phyloP scores from a whole-genome alignment of 2,797 vertebrate genomes.

The Paedocypris micromegethes region DNA sequence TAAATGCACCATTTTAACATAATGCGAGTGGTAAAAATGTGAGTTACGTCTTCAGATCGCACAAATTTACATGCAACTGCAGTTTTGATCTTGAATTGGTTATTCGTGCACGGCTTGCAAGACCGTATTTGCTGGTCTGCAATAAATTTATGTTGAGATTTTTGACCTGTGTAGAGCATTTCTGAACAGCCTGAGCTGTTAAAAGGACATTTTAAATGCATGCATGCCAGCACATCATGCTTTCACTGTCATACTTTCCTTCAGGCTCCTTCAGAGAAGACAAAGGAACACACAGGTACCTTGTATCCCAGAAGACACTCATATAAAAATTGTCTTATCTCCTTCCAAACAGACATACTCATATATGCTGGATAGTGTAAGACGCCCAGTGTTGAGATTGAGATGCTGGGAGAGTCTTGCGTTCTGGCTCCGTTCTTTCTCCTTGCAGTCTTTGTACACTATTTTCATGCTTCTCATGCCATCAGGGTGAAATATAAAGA shows the following conservation, averaged over 20 bases:
- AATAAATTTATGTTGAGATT: too few species aligned
- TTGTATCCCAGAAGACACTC: not conserved
- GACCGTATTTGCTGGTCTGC: too few species aligned
- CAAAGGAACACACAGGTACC: constrained; percentile 1
- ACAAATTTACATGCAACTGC: too few species aligned
- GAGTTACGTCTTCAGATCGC: too few species aligned
- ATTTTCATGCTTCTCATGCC: not conserved
- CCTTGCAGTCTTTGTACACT: constrained; percentile 10
- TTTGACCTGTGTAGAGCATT: not conserved
- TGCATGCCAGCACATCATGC: not conserved
- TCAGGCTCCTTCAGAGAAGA: not conserved
- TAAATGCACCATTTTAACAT: too few species aligned
- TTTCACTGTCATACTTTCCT: not conserved
- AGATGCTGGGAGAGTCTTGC: constrained; percentile 22
- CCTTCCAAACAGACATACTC: constrained; percentile 17
- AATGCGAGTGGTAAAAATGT: too few species aligned
- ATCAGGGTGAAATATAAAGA: constrained; percentile 9
- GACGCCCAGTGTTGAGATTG: constrained; percentile 17
- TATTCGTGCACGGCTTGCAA: too few species aligned
- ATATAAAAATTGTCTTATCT: constrained; percentile 7
- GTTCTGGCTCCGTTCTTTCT: constrained; percentile 2
- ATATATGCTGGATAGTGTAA: constrained; percentile 13
- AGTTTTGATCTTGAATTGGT: too few species aligned
- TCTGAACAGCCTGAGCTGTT: not conserved
- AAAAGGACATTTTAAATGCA: not conserved